These are phyloP conservation scores for Pachycephus smyrnensis DNA, from an alignment of 2,888 invertebrate genomes.

Conservation along the genomic window DNA sequence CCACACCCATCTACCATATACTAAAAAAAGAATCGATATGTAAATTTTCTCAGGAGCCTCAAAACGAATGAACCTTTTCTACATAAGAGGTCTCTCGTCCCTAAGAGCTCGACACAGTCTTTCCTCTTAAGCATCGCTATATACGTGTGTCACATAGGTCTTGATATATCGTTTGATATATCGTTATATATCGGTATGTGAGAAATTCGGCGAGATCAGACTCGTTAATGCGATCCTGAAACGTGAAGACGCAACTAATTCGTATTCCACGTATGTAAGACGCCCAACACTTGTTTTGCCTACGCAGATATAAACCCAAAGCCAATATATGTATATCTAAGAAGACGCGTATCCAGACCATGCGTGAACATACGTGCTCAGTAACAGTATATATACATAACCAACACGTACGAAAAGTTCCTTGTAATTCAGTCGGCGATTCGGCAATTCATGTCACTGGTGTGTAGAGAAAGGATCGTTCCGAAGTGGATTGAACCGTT, in stretches of 20 bases:
- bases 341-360: neutral
- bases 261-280: neutral
- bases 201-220: neutral
- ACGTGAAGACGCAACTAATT: neutral
- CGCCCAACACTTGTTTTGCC: neutral
- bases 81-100: neutral
- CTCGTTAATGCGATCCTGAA: neutral
- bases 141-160: neutral
- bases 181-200: neutral
- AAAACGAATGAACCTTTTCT: neutral
- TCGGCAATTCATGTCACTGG: neutral
- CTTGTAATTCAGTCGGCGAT: neutral
- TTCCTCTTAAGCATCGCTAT: neutral
- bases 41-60: neutral
- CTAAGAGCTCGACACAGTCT: neutral
- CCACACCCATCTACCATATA: neutral
- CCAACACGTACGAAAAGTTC: neutral
- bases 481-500: neutral
- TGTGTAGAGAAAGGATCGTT: neutral
- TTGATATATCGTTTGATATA: neutral
- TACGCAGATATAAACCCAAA: neutral
- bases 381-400: neutral
- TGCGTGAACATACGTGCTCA: neutral
- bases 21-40: neutral
- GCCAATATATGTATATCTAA: neutral